These are phyloP conservation scores for Columba livia DNA, from an alignment of 2,113 vertebrate species.

Conservation along the genomic window DNA sequence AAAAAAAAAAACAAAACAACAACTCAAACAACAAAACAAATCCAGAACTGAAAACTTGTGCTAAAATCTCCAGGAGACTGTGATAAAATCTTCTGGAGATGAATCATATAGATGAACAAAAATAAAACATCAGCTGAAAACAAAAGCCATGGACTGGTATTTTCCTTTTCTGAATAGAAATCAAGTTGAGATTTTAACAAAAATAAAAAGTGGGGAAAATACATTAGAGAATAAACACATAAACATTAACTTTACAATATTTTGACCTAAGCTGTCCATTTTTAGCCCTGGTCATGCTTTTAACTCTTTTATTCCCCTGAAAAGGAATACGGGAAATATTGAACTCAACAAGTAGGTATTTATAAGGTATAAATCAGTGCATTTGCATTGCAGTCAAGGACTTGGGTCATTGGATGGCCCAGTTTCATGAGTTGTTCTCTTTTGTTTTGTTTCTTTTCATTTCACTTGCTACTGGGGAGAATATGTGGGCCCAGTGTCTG, in stretches of 20 bases:
- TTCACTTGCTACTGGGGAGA: neutral
- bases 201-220: neutral
- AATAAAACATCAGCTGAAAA: neutral
- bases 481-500: neutral
- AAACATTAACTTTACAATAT: neutral
- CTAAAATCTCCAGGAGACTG: neutral
- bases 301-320: neutral
- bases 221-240: neutral
- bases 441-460: neutral
- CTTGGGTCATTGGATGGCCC: neutral
- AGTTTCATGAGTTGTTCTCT: neutral
- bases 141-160: neutral
- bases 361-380: neutral
- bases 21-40: neutral
- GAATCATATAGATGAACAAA: neutral
- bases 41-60: neutral
- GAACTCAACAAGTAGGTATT: rapidly evolving
- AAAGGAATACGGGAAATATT: neutral
- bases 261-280: neutral
- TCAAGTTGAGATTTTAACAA: neutral
- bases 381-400: neutral
- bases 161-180: neutral
- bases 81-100: neutral
- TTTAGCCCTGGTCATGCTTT: neutral
- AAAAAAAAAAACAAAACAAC: neutral